These are phyloP conservation scores for Chrysocyon brachyurus DNA, from an alignment of 2,797 vertebrate genomes.

Conservation along the genomic window DNA sequence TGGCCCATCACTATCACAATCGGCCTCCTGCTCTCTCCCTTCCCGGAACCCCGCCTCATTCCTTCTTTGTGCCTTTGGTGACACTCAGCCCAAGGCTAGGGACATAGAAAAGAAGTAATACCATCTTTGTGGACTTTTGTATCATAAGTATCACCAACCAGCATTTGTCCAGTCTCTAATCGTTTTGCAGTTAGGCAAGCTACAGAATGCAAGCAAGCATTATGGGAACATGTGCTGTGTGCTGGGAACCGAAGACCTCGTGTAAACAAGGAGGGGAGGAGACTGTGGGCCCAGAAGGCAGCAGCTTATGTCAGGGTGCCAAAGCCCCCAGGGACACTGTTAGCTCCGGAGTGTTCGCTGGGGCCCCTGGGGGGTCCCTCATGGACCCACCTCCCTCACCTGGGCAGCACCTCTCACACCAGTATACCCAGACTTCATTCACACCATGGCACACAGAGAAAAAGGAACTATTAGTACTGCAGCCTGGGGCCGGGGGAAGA, in stretches of 20 bases:
- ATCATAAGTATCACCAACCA: background rate
- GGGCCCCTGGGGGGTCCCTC: background rate
- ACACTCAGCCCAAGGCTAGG: background rate
- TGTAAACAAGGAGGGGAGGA: background rate
- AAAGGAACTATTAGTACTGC: background rate
- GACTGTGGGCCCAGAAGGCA: too few species aligned
- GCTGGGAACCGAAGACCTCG: background rate
- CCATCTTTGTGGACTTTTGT: background rate
- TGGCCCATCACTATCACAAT: background rate
- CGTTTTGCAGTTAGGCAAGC: background rate
- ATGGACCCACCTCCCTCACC: background rate
- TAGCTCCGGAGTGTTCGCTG: fast-evolving
- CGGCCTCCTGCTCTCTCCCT: background rate
- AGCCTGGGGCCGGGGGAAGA: fast-evolving
- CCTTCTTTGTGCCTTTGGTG: constrained; percentile 15
- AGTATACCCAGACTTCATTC: background rate
- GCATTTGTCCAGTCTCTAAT: background rate
- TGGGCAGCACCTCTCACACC: background rate
- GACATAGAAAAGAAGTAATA: background rate
- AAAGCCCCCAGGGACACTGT: background rate
- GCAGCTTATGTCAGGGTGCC: background rate
- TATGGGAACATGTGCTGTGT: fast-evolving
- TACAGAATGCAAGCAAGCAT: background rate
- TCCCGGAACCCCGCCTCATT: background rate
- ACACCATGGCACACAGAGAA: background rate